Evolutionary conservation across 1,140 invertebrate genomes (phyloP).

Genomic region (Achroia grisella): DNA sequence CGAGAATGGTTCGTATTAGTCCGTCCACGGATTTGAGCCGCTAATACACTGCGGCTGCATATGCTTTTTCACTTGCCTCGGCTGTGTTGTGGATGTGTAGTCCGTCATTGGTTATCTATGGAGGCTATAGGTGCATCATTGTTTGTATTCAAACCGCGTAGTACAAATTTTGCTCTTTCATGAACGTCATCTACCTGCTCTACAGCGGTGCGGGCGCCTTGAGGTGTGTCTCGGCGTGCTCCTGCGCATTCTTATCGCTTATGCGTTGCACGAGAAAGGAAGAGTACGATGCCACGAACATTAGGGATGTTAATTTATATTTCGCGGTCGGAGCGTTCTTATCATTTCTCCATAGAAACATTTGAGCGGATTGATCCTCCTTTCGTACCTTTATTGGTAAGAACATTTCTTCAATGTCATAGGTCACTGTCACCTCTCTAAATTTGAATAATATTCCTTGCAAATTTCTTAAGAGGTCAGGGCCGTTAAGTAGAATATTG

Average conservation of each 20-base stretch:
- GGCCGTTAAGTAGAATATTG: slow-evolving; percentile 24
- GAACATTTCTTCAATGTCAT: slow-evolving; percentile 55
- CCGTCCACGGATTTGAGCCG: too few species aligned
- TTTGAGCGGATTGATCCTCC: slow-evolving; percentile 22
- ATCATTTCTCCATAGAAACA: slow-evolving; percentile 32
- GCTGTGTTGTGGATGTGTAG: too few species aligned
- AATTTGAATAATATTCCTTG: slow-evolving; percentile 35
- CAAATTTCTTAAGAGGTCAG: slow-evolving; percentile 22
- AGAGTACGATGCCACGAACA: slow-evolving; percentile 37
- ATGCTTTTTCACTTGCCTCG: too few species aligned
- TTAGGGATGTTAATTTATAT: slow-evolving; percentile 34
- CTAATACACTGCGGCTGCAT: too few species aligned
- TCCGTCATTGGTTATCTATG: too few species aligned
- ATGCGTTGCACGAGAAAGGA: slow-evolving; percentile 28
- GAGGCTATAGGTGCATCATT: too few species aligned
- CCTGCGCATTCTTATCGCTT: slow-evolving; percentile 25
- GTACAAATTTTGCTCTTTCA: too few species aligned
- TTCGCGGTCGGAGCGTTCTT: background rate
- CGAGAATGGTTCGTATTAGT: too few species aligned
- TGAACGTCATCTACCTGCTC: too few species aligned
- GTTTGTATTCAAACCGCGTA: too few species aligned
- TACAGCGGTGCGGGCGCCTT: too few species aligned
- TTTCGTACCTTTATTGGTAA: slow-evolving; percentile 26
- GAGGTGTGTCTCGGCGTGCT: slow-evolving; percentile 14
- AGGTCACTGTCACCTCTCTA: slow-evolving; percentile 26